Evolutionary conservation across 2,113 vertebrate genomes (phyloP).

Genomic region (Gymnocephalus cernua): DNA sequence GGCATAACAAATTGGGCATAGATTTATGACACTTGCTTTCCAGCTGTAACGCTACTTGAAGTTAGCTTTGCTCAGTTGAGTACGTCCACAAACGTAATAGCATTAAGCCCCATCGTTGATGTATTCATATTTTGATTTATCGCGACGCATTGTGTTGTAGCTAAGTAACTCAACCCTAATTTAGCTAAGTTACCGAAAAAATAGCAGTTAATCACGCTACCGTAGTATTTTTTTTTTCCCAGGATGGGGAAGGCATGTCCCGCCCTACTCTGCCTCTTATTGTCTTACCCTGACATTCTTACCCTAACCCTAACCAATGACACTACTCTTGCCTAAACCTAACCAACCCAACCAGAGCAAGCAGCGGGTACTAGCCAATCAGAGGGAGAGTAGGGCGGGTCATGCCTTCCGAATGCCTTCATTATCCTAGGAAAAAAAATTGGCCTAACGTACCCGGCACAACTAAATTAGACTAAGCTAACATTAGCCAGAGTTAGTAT

Average conservation of each 20-base stretch:
- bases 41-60: not conserved
- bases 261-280: no score
- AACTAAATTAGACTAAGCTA: slow-evolving; percentile 50
- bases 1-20: not conserved
- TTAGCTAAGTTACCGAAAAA: not conserved
- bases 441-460: slow-evolving; percentile 29
- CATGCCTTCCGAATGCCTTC: no score
- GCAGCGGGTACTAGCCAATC: no score
- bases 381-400: no score
- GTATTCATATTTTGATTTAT: not conserved
- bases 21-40: not conserved
- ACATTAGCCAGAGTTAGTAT: slow-evolving; percentile 25
- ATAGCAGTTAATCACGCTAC: not conserved
- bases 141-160: accelerated
- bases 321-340: no score
- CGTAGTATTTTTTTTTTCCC: no score
- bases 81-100: not conserved
- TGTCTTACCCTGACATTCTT: no score
- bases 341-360: no score
- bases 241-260: no score
- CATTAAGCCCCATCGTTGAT: not conserved
- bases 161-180: not conserved
- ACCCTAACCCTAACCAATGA: no score
- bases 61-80: not conserved
- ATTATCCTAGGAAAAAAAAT: no score